Conservation (phyloP, 2,113 vertebrate genomes). For the Indicator indicator region DNA sequence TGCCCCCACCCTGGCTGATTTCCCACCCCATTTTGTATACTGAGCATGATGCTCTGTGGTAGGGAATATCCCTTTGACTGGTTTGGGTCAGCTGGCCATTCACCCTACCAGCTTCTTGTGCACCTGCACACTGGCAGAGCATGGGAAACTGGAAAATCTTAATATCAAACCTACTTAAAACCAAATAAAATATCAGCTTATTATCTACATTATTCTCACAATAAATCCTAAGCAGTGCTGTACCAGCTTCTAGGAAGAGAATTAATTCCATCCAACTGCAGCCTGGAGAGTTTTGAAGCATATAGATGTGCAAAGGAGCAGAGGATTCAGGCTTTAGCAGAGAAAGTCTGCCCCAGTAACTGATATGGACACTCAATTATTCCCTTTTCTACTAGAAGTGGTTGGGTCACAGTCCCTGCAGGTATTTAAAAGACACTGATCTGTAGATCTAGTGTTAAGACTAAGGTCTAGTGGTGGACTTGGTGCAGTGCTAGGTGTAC, state of each 20-base stretch:
- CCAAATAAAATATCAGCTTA: not conserved
- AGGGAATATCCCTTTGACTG: not conserved
- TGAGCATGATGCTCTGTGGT: not conserved
- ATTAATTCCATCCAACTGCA: not conserved
- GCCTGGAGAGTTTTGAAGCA: not conserved
- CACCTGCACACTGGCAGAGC: not conserved
- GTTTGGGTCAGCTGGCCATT: not conserved
- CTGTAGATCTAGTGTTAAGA: rapidly evolving
- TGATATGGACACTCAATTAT: not conserved
- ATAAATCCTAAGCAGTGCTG: not conserved
- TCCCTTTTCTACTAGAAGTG: not conserved
- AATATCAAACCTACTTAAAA: not conserved
- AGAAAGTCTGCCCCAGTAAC: not conserved
- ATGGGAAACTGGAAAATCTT: not conserved
- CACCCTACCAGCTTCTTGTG: not conserved
- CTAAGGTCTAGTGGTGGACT: not conserved
- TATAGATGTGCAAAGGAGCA: not conserved
- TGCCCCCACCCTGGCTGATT: not conserved
- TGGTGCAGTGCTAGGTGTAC: not conserved
- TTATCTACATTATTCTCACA: not conserved
- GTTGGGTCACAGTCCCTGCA: not conserved
- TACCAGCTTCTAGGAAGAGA: not conserved
- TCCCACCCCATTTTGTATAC: not conserved
- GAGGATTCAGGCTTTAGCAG: not conserved
- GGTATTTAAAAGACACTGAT: not conserved